Base-by-base conservation (phyloP, 2,113 vertebrate species). In the Empidonax alnorum region DNA sequence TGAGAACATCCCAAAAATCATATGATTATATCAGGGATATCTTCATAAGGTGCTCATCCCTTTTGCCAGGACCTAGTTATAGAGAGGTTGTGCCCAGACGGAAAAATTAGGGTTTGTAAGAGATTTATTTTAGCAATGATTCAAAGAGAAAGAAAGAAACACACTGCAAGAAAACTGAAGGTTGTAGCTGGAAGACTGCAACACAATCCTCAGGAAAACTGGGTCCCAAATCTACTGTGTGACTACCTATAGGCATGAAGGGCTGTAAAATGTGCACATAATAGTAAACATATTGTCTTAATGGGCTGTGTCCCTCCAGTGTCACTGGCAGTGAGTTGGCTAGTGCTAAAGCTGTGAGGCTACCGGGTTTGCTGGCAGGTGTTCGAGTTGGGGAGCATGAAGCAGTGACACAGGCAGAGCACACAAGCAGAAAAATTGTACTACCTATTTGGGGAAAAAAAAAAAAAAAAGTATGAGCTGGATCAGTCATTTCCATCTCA, bases 401-500 rank as follows among this genome's bases (percentile, higher is more conserved):
- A 68, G 53, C 44, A 94, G 46, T 75, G 47, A 73, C 33, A 14
- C 37, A 84, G 50, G 9, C 50, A 86, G 31, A 3, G 23, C 74
- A 66, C 44, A 33, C 5, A 50, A 65, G 81, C 56, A 77, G 58
- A 61, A 90, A 20, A 92, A 1, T 63, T 10, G 16, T 24, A 35
- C 68, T 84, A 27, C 21, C 33, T 39, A 15, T 7, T 7, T 6
- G 27, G 17, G 37, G 76, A 84, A 84, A 78, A 87, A 82, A 71
- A 72, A 47, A 78, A 79, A 67, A 49, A 7, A 27, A 63, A 81
- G 76, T 67, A 55, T 0, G 3, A 86, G 73, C 46, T 65, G 59
- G 21, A 90, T 90, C 86, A 81, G 76, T 89, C 61, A 93, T 96
- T 96, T 92, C 83, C 94, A 95, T 84, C 83, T 95, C 94, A 95